A percentile compares a stretch with the other conserved stretches of the same genome.
These are phyloP conservation scores for Dendropsophus ebraccatus DNA, from an alignment of 2,113 vertebrate species.

Conservation along the genomic window DNA sequence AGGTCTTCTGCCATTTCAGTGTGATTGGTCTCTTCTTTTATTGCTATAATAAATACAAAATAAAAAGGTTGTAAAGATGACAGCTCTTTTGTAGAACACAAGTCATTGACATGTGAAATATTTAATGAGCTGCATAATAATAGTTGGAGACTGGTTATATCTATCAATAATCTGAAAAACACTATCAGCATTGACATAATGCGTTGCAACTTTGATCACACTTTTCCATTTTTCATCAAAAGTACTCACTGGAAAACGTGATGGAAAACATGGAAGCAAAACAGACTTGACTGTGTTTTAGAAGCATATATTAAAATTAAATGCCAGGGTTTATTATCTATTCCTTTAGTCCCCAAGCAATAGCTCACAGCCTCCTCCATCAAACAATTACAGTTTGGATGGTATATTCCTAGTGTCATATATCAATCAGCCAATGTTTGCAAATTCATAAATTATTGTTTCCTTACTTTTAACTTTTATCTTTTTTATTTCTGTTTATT, in stretches of 20 bases:
- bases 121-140: constrained; percentile 4
- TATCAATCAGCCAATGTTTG: too few relatives aligned
- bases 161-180: not conserved
- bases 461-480: too few relatives aligned
- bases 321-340: not conserved
- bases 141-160: not conserved
- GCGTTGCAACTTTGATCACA: not conserved
- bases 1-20: constrained; percentile 97
- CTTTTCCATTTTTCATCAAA: not conserved
- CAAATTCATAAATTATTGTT: too few relatives aligned
- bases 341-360: too few relatives aligned
- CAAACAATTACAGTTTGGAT: too few relatives aligned
- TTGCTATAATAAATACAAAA: constrained; percentile 86
- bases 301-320: not conserved
- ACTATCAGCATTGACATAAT: not conserved
- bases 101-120: not conserved
- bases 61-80: constrained; percentile 67
- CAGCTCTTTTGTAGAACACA: constrained; percentile 54
- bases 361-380: too few relatives aligned
- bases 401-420: too few relatives aligned
- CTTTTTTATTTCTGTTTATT: too few relatives aligned
- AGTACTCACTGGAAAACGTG: not conserved
- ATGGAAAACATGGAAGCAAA: not conserved
- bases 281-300: not conserved
- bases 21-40: constrained; percentile 98